Percentiles rank a stretch among this genome's conserved stretches.
These are phyloP conservation scores for Tapirus terrestris DNA, from an alignment of 2,113 vertebrate species.

Conservation along the genomic window DNA sequence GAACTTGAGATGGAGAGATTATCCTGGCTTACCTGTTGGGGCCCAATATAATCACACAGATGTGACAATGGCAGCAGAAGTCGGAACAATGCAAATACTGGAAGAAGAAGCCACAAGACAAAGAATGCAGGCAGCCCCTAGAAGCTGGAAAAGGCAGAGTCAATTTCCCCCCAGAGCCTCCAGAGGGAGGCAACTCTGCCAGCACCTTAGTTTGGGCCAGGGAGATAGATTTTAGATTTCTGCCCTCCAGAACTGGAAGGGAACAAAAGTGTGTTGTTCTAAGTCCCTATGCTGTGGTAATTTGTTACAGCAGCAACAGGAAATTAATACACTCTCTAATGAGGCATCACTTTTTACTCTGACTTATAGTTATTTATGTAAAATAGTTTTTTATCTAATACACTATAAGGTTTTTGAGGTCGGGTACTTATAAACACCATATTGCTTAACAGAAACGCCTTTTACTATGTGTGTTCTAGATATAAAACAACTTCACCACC, in stretches of 20 bases:
- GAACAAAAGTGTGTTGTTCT: neutral
- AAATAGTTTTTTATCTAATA: neutral
- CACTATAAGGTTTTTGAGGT: neutral
- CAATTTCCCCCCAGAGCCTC: neutral
- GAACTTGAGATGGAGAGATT: rapidly evolving
- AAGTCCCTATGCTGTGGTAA: neutral
- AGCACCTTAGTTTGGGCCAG: neutral
- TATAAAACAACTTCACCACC: neutral
- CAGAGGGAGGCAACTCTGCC: neutral
- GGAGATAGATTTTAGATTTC: neutral
- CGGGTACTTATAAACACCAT: neutral
- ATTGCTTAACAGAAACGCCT: neutral
- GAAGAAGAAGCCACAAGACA: neutral
- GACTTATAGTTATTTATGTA: neutral
- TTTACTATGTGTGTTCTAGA: neutral
- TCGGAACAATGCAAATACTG: neutral
- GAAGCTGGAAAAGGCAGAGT: neutral
- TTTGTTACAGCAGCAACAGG: neutral
- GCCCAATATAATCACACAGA: neutral
- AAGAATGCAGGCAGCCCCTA: neutral
- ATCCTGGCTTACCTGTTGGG: neutral
- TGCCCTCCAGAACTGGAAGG: neutral
- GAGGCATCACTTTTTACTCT: neutral
- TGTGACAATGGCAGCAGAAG: neutral
- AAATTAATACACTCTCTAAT: neutral